phyloP scores from a whole-genome alignment of 2,113 vertebrate species.

The Barbus barbus region DNA sequence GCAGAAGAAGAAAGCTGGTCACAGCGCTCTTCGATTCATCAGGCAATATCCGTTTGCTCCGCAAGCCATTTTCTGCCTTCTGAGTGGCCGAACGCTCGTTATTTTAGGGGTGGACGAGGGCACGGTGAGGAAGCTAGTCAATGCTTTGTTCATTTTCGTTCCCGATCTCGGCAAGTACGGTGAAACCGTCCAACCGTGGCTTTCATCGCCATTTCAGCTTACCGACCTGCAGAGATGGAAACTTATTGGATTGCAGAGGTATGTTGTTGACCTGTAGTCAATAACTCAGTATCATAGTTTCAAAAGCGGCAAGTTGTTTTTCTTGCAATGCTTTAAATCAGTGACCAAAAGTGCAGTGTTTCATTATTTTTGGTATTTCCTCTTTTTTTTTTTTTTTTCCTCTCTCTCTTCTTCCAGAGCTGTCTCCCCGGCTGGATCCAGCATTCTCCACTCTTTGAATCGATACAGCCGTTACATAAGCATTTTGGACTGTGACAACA shows the following conservation, averaged over 20 bases:
- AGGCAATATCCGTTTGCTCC: constrained; percentile 95
- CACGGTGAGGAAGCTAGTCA: constrained; percentile 86
- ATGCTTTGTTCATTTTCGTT: constrained; percentile 89
- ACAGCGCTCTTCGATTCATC: constrained; percentile 90
- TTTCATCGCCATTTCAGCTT: constrained; percentile 85
- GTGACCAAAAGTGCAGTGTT: not conserved
- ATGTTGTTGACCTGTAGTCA: constrained; percentile 49
- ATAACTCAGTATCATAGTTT: not conserved
- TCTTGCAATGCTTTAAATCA: constrained; percentile 14
- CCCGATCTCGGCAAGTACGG: constrained; percentile 76
- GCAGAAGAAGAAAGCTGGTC: constrained; percentile 87
- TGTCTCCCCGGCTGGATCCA: constrained; percentile 79
- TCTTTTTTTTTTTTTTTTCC: not conserved
- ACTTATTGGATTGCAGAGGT: constrained; percentile 96
- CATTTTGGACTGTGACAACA: constrained; percentile 91
- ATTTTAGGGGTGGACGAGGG: constrained; percentile 90
- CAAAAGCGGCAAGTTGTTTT: not conserved
- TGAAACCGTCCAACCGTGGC: constrained; percentile 91
- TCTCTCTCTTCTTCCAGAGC: constrained; percentile 69
- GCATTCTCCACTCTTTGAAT: constrained; percentile 82
- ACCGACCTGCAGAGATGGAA: constrained; percentile 96
- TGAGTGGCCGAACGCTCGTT: constrained; percentile 91
- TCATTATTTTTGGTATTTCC: not conserved
- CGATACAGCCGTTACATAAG: constrained; percentile 93
- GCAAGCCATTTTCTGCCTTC: constrained; percentile 91